Percentiles rank a stretch among this genome's conserved stretches.
Evolutionary conservation across 2,113 vertebrate species (phyloP).

Genomic region (Labeo catla): DNA sequence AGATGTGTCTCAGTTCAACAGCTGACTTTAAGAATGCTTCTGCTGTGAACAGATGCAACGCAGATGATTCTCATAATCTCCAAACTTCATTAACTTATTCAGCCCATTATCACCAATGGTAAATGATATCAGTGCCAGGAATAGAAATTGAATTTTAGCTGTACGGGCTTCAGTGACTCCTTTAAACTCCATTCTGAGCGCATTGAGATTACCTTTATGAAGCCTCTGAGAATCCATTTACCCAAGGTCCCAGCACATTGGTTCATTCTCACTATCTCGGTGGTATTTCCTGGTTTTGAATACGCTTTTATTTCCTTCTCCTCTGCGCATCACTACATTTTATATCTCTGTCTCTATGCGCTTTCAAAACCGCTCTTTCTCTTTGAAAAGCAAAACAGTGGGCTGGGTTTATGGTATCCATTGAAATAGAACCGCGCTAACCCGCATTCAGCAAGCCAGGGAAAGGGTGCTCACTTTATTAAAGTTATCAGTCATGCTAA

Average conservation of each 20-base stretch:
- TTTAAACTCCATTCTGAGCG: constrained; percentile 26
- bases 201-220: constrained; percentile 50
- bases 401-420: constrained; percentile 37
- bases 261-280: constrained; percentile 40
- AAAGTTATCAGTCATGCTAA: constrained; percentile 36
- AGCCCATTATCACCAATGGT: constrained; percentile 36
- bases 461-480: constrained; percentile 25
- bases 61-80: constrained; percentile 22
- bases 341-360: constrained; percentile 22
- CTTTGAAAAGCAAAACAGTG: constrained; percentile 43
- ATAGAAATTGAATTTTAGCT: constrained; percentile 37
- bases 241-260: constrained; percentile 19
- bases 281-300: constrained; percentile 45
- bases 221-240: constrained; percentile 42
- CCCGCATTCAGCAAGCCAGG: background rate
- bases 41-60: background rate
- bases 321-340: constrained; percentile 21
- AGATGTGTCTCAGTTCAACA: constrained; percentile 6
- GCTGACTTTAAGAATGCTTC: background rate
- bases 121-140: constrained; percentile 35
- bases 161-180: constrained; percentile 5
- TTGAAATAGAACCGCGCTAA: constrained; percentile 8
- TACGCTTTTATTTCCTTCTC: constrained; percentile 44
- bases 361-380: constrained; percentile 34
- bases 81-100: constrained; percentile 44